Evolutionary conservation across 2,888 invertebrate species (phyloP), one percentile per base, ranked within the genome.

Genomic region (Athalia cordata): DNA sequence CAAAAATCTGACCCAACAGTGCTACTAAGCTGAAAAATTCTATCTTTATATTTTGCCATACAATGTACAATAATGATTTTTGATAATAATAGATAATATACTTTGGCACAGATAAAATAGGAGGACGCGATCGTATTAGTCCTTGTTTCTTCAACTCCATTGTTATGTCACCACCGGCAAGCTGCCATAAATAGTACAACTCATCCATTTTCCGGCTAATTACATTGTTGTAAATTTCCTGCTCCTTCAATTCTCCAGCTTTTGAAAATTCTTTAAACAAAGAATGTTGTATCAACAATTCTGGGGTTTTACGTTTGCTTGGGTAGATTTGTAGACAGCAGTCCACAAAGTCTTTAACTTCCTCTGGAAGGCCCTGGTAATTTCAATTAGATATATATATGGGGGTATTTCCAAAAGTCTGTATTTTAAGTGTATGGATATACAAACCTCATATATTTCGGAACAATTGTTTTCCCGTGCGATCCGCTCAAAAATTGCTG

Each of bases 121-220:
- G 95, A 0, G 96, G 95, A 86, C 95, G 95, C 79, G 96, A 96
- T 86, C 97, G 94, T 77, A 98, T 96, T 3, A 98, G 92, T 0
- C 97, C 97, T 89, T 97, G 97, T 87, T 96, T 97, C 87, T 96
- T 97, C 52, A 99, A 91, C 88, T 98, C 98, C 0, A 95, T 93
- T 81, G 96, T 95, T 77, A 98, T 95, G 91, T 99, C 98, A 0
- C 98, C 98, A 0, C 99, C 99, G 15, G 99, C 97, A 78, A 99
- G 89, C 88, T 97, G 96, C 99, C 99, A 99, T 91, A 98, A 93
- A 88, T 98, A 96, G 89, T 98, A 99, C 47, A 98, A 92, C 87
- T 98, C 96, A 81, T 95, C 94, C 81, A 98, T 92, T 77, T 92
- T 91, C 82, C 92, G 90, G 5, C 88, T 86, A 75, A 91, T 91